Base-by-base conservation (phyloP, 2,888 invertebrate genomes). In the Torymus texanus region DNA sequence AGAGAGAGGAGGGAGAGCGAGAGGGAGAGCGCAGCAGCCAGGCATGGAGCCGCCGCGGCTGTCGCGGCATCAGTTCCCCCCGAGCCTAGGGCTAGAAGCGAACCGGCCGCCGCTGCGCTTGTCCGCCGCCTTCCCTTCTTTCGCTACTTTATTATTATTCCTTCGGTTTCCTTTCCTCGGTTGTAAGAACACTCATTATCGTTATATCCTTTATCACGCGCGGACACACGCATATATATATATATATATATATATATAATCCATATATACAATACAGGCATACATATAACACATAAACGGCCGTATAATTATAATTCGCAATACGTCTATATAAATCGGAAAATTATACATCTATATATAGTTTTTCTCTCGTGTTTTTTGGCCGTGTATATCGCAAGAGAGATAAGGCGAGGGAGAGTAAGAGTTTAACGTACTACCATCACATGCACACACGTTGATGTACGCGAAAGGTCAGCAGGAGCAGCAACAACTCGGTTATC, bases 61-160 rank as follows among this genome's bases (percentile, higher is more conserved):
- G 41, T 8, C 41, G 41, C 41, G 41, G 41, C 58, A 88, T 85
- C 87, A 91, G 81, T 92, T 92, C 73, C 92, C 41, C 92, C 84
- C 92, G 91, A 84, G 92, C 91, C 79, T 92, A 91, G 83, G 92
- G 90, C 85, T 93, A 92, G 79, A 92, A 91, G 88, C 92, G 92
- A 88, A 92, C 92, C 88, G 92, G 92, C 70, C 63, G 65, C 65
- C 74, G 56, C 77, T 58, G 63, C 85, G 92, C 92, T 83, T 92
- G 89, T 80, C 92, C 91, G 89, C 92, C 93, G 83, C 90, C 92
- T 86, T 93, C 83, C 90, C 92, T 87, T 93, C 86, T 83, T 92
- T 91, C 88, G 87, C 87, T 86, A 83, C 85, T 88, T 85, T 90
- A 90, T 89, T 87, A 88, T 86, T 88, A 88, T 89, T 86, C 88